Evolutionary conservation across 2,888 invertebrate species (phyloP).

Genomic region (Acanthopleura granulata): DNA sequence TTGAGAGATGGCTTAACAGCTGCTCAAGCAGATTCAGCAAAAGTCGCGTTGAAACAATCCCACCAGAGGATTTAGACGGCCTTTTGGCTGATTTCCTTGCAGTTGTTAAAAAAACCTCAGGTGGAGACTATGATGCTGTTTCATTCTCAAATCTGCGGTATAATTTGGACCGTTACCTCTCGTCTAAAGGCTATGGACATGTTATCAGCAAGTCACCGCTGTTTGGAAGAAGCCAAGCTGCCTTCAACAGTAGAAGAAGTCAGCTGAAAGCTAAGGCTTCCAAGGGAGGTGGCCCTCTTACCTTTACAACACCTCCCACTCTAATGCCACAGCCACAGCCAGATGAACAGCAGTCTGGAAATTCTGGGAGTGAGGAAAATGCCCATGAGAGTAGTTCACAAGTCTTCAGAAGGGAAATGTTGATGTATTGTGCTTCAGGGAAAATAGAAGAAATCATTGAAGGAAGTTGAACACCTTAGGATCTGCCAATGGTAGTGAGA

Average conservation of each 20-base stretch:
- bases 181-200: not conserved
- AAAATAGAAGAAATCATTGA: too few species aligned
- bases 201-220: not conserved
- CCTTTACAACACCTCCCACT: too few species aligned
- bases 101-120: not conserved
- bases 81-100: not conserved
- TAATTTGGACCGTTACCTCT: conserved; percentile 3
- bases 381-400: too few species aligned
- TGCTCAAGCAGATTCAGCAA: not conserved
- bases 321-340: too few species aligned
- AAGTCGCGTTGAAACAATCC: not conserved
- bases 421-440: too few species aligned
- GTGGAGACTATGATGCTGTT: conserved; percentile 4
- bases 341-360: too few species aligned
- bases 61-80: not conserved
- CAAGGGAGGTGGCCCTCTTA: too few species aligned
- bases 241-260: not conserved
- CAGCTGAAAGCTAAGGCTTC: not conserved
- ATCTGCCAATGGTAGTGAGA: too few species aligned
- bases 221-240: not conserved
- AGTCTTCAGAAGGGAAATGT: too few species aligned
- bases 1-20: conserved; percentile 4
- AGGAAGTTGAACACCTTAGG: too few species aligned
- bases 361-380: too few species aligned
- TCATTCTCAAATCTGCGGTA: not conserved